A percentile compares a stretch with the other conserved stretches of the same genome.
These are phyloP conservation scores for Catajapyx aquilonaris DNA, from an alignment of 1,140 invertebrate species.

Conservation along the genomic window DNA sequence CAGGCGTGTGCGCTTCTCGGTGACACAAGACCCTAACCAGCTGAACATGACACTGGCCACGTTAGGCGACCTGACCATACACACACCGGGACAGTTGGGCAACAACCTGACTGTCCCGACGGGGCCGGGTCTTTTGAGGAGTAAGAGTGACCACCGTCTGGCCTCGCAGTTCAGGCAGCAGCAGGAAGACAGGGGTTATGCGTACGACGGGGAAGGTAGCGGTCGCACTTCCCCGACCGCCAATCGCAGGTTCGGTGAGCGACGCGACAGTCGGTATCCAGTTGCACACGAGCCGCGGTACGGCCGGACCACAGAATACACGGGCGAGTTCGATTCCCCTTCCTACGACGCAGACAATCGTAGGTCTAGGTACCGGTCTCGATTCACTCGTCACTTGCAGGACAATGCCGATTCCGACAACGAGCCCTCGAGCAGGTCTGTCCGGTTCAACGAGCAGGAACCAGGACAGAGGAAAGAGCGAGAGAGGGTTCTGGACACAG, in stretches of 20 bases:
- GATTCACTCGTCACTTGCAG: slow-evolving; percentile 36
- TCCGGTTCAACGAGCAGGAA: slow-evolving; percentile 31
- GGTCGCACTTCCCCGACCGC: slow-evolving; percentile 39
- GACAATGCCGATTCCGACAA: slow-evolving; percentile 45
- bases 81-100: slow-evolving; percentile 29
- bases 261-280: slow-evolving; percentile 22
- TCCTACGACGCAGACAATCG: slow-evolving; percentile 30
- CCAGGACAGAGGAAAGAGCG: slow-evolving; percentile 33
- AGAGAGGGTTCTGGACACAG: slow-evolving; percentile 64
- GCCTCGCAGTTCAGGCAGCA: slow-evolving; percentile 72
- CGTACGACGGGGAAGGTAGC: slow-evolving; percentile 18
- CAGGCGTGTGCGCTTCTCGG: slow-evolving; percentile 58
- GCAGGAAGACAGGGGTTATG: slow-evolving; percentile 25
- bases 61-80: slow-evolving; percentile 70
- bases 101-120: slow-evolving; percentile 33
- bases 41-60: slow-evolving; percentile 60
- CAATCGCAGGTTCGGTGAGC: slow-evolving; percentile 47
- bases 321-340: slow-evolving; percentile 35
- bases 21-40: slow-evolving; percentile 74
- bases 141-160: slow-evolving; percentile 79
- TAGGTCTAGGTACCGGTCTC: slow-evolving; percentile 41
- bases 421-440: slow-evolving; percentile 29
- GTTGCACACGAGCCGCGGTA: slow-evolving; percentile 18
- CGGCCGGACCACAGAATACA: slow-evolving; percentile 27
- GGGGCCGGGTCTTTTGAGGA: slow-evolving; percentile 58